Percentiles rank a stretch among this genome's conserved stretches.
Evolutionary conservation across 1,140 invertebrate genomes (phyloP).

Genomic region (Apis mellifera): Amel_HAv3.1 CM009940.2:7161501-7162000

Average conservation of each 20-base stretch:
- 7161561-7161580: neutral
- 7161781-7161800: conserved; percentile 78
- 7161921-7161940: neutral
- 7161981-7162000: too few relatives aligned
- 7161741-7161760: conserved; percentile 11
- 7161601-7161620: neutral
- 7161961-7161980: neutral
- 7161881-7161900: neutral
- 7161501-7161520: too few relatives aligned
- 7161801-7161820: conserved; percentile 74
- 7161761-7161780: conserved; percentile 62
- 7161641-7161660: conserved; percentile 5
- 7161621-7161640: neutral
- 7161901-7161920: conserved; percentile 9
- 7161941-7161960: neutral
- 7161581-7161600: too few relatives aligned
- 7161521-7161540: too few relatives aligned
- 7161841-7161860: conserved; percentile 77
- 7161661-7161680: conserved; percentile 31
- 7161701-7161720: neutral
- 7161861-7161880: conserved; percentile 11
- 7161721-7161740: neutral
- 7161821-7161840: conserved; percentile 77
- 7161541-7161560: too few relatives aligned
- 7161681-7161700: conserved; percentile 60